phyloP scores from a whole-genome alignment of 2,113 vertebrate genomes.

The Mastomys coucha region DNA sequence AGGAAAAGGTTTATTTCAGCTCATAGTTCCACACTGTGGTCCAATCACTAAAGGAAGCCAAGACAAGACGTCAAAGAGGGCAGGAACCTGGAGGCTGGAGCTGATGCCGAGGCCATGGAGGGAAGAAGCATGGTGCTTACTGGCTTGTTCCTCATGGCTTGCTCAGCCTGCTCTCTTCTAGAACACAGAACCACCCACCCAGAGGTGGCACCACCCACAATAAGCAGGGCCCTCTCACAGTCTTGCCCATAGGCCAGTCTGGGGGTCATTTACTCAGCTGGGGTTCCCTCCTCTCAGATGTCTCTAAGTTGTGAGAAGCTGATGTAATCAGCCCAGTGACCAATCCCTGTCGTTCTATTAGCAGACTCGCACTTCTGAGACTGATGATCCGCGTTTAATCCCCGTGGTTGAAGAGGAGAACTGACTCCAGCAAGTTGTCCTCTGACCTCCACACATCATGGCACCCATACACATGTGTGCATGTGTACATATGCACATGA shows the following conservation, averaged over 20 bases:
- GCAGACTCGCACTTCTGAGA: not conserved
- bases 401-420: not conserved
- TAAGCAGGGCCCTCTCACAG: not conserved
- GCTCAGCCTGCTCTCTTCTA: not conserved
- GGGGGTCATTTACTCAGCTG: not conserved
- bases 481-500: too few species aligned
- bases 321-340: not conserved
- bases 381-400: not conserved
- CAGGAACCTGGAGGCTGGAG: not conserved
- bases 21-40: too few species aligned
- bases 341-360: not conserved
- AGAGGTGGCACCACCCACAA: not conserved
- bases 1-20: not conserved
- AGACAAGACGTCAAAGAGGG: not conserved
- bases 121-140: not conserved
- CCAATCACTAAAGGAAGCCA: not conserved
- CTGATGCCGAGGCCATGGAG: not conserved
- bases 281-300: not conserved
- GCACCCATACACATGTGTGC: too few species aligned
- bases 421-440: not conserved
- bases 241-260: not conserved
- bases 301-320: not conserved
- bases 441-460: not conserved
- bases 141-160: not conserved
- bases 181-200: not conserved